These are phyloP conservation scores for Actinemys pallida DNA, from an alignment of 2,113 vertebrate species.

Conservation along the genomic window DNA sequence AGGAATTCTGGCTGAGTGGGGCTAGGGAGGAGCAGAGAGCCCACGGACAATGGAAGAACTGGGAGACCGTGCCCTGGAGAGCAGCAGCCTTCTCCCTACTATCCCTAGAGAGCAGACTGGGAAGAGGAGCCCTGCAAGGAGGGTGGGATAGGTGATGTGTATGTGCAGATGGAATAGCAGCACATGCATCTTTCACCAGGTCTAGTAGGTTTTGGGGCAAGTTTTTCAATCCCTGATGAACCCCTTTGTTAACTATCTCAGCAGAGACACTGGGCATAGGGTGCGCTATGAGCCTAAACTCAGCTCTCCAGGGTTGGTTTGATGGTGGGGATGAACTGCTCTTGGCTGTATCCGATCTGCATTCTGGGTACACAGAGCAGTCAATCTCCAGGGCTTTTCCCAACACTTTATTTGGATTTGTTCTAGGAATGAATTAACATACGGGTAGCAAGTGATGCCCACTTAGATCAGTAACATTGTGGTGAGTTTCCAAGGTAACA, in stretches of 20 bases:
- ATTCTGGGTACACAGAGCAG: fast-evolving
- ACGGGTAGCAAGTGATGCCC: neutral
- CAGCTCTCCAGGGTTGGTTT: neutral
- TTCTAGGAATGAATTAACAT: too few relatives aligned
- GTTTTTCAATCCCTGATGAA: neutral
- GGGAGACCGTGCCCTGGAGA: neutral
- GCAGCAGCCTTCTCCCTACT: neutral
- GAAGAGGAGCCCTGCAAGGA: neutral
- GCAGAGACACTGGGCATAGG: neutral
- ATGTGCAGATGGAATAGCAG: neutral
- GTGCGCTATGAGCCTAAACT: neutral
- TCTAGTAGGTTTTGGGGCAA: fast-evolving
- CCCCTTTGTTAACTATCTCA: neutral
- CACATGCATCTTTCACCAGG: neutral
- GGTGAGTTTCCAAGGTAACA: conserved; percentile 50
- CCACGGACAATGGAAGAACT: neutral
- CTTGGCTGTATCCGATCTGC: neutral
- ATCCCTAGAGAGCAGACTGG: neutral
- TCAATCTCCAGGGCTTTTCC: neutral
- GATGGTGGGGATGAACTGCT: neutral
- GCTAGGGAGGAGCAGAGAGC: neutral
- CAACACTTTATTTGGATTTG: too few relatives aligned
- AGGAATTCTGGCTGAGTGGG: fast-evolving
- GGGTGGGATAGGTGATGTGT: neutral
- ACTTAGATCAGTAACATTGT: neutral